phyloP scores from a whole-genome alignment of 2,113 vertebrate species.

The Stegastes partitus region DNA sequence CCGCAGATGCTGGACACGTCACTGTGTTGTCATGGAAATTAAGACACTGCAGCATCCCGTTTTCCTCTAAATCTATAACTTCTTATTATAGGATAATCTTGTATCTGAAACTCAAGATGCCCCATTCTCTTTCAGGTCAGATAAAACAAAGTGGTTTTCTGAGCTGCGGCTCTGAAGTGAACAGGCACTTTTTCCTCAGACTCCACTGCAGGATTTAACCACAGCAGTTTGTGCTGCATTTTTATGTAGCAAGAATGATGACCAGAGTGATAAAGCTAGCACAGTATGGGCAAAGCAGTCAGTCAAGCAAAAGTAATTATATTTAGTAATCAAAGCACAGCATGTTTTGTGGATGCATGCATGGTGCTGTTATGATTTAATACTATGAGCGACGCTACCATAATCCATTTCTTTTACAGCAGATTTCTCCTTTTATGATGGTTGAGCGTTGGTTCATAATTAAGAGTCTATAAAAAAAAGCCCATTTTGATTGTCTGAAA shows the following conservation, averaged over 20 bases:
- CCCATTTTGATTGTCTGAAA: slow-evolving; percentile 14
- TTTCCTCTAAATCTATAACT: not conserved
- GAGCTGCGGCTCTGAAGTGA: not conserved
- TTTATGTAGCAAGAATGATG: slow-evolving; percentile 4
- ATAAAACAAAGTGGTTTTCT: slow-evolving; percentile 1
- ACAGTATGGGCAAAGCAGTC: not conserved
- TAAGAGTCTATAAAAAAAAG: slow-evolving; percentile 21
- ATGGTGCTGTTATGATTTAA: slow-evolving; percentile 7
- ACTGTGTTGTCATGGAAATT: not conserved
- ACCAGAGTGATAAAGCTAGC: slow-evolving; percentile 4
- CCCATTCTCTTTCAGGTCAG: not conserved
- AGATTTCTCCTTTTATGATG: slow-evolving; percentile 13
- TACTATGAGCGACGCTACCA: not conserved
- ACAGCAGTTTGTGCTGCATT: not conserved
- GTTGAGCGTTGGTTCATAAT: slow-evolving; percentile 8
- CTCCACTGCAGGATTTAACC: not conserved
- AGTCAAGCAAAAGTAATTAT: not conserved
- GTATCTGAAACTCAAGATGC: not conserved
- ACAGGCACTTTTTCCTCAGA: not conserved
- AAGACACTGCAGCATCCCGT: not conserved
- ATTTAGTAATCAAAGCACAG: slow-evolving; percentile 14
- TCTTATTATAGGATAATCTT: not conserved
- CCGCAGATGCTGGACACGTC: not conserved
- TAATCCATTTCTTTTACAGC: slow-evolving; percentile 8
- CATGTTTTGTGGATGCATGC: slow-evolving; percentile 11